Base-by-base conservation (phyloP, 2,797 vertebrate genomes). In the Poeciliopsis gracilis region DNA sequence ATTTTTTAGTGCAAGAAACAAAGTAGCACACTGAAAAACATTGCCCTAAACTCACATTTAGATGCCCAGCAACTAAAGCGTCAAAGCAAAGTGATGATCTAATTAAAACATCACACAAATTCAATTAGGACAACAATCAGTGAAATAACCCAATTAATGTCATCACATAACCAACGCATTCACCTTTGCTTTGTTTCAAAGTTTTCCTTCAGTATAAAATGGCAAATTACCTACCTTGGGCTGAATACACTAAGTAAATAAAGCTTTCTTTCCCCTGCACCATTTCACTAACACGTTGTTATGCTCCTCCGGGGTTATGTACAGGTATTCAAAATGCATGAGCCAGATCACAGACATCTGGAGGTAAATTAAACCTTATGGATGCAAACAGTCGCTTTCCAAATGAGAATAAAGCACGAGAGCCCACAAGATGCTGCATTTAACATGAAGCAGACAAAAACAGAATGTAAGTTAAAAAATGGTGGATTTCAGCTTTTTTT, bases 221-320 rank as follows among this genome's bases (percentile, higher is more conserved):
- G 75, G 80, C 77, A 83, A 73, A 86, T 80, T 76, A 73, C n/a
- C 79, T 61, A n/a, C 9, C 10, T 73, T 85, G 79, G 55, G 73
- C 84, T 76, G 28, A 77, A 79, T 55, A 80, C 46, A 74, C 7
- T 18, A 36, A 72, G 74, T 72, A 75, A 79, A 85, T 36, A 77
- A 73, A 80, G 43, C 66, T 49, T 66, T n/a, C 16, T 77, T 76
- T 75, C 76, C 49, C 74, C 77, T 46, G 75, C 75, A 80, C 51
- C 28, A 6, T 80, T 84, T 85, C 74, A 78, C 51, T 45, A 8
- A 41, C 84, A 89, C 43, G 61, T 57, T 90, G 88, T 91, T 89
- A 78, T n/a, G 77, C 79, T 55, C 72, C 76, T 59, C 38, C 63
- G 80, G 80, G 57, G 11, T 83, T 89, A 70, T 80, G 66, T 41